phyloP scores from a whole-genome alignment of 2,797 vertebrate species.

The Helostoma temminkii region DNA sequence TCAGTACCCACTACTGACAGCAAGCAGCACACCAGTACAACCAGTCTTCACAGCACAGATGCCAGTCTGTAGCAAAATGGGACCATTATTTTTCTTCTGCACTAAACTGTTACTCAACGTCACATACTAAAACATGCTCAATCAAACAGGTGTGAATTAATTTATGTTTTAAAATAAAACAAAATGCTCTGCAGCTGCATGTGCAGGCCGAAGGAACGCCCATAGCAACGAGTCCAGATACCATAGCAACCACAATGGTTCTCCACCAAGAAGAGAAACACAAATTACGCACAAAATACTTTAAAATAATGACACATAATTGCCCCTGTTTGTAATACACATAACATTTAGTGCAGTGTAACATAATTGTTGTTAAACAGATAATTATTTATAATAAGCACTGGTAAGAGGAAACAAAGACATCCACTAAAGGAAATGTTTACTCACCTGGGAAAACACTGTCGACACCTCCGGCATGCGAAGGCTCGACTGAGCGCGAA shows the following conservation, averaged over 20 bases:
- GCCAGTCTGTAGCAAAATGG: not conserved
- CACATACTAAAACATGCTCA: no score
- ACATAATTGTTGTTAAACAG: not conserved
- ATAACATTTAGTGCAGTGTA: accelerated
- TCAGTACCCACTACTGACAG: not conserved
- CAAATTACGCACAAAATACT: not conserved
- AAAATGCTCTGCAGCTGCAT: slow-evolving; percentile 17
- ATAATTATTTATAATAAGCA: no score
- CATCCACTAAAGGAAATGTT: not conserved
- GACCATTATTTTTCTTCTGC: not conserved
- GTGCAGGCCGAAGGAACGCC: slow-evolving; percentile 35
- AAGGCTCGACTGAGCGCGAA: slow-evolving; percentile 21
- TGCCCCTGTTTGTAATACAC: not conserved
- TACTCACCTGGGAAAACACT: slow-evolving; percentile 64
- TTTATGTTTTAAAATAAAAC: not conserved
- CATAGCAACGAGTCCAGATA: slow-evolving; percentile 52
- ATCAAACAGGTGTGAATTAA: no score
- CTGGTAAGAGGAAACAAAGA: slow-evolving; percentile 65
- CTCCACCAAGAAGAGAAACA: not conserved
- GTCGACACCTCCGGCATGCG: slow-evolving; percentile 20
- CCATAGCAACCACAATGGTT: slow-evolving; percentile 64
- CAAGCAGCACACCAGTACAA: not conserved
- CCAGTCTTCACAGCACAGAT: no score
- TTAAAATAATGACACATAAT: not conserved
- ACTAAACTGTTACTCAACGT: no score